Percentiles rank a stretch among this genome's conserved stretches.
phyloP scores from a whole-genome alignment of 2,888 invertebrate genomes.

The Polymixis flavicincta region DNA sequence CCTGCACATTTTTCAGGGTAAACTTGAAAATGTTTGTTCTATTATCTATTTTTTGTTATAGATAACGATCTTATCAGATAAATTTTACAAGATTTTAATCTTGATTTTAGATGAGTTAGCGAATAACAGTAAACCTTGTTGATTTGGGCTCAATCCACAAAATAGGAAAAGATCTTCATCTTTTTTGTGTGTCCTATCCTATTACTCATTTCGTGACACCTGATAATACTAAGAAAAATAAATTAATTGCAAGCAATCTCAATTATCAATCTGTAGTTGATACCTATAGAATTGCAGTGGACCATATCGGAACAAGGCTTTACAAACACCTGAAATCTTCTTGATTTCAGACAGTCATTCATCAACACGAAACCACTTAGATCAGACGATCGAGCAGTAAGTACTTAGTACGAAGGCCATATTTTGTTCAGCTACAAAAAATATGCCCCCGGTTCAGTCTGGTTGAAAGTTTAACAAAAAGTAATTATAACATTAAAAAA shows the following conservation, averaged over 20 bases:
- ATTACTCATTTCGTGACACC: too few species aligned
- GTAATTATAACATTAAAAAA: constrained; percentile 18
- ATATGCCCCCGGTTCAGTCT: not conserved
- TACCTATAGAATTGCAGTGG: not conserved
- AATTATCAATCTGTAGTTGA: not conserved
- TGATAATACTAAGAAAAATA: not conserved
- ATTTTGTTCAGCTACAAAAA: not conserved
- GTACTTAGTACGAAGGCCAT: not conserved
- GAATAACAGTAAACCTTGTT: not conserved
- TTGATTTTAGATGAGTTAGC: not conserved
- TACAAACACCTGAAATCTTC: not conserved
- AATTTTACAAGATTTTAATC: constrained; percentile 1
- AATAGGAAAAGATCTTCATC: too few species aligned
- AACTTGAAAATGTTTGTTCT: constrained; percentile 71
- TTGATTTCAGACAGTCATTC: not conserved
- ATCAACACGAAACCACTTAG: not conserved
- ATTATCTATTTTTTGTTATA: constrained; percentile 39
- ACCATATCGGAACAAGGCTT: not conserved
- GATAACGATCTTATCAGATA: constrained; percentile 37
- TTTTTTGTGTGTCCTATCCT: too few species aligned
- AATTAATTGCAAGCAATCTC: not conserved
- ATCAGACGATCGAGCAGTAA: not conserved
- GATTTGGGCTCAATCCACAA: not conserved
- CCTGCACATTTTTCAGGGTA: constrained; percentile 87
- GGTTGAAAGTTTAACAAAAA: constrained; percentile 5